Evolutionary conservation across 2,113 vertebrate genomes (phyloP), one percentile per base, ranked within the genome.

Genomic region (Crypturellus undulatus): DNA sequence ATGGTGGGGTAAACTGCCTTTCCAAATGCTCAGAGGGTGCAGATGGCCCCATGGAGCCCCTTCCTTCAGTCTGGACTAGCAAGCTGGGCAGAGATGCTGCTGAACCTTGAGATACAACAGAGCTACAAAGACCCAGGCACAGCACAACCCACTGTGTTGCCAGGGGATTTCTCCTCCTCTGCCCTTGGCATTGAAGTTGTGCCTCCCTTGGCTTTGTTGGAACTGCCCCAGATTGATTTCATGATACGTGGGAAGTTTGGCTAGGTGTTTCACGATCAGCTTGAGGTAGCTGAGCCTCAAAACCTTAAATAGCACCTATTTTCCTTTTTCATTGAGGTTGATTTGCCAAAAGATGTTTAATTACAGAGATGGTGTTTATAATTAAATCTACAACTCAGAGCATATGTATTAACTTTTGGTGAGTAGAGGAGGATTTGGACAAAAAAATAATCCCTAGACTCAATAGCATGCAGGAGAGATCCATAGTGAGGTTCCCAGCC

Each of bases 101-200:
- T 0, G 2, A 9, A 40, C 2, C 13, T 24, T 38, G 47, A 64
- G n/a, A n/a, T n/a, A n/a, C 0, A 4, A n/a, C 71, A 58, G 51
- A 65, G 54, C 18, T 3, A 0, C 20, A 6, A 7, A n/a, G 11
- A 20, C 52, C 30, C 0, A 0, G 59, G 62, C 26, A 17, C 40
- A 40, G 49, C 19, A 15, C 1, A 1, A 67, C 1, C 2, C 0
- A 24, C 0, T 2, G 56, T 28, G 20, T 36, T 88, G 51, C 1
- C 1, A 60, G 17, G 0, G 2, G 7, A 34, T 19, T 65, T 30
- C 32, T 28, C 34, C n/a, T 70, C 24, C 1, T 26, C 42, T 84
- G 30, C 15, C 51, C 38, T 86, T 62, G 65, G 65, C 26, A 56
- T 20, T 25, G 10, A 58, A 83, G 77, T 49, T 1, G 2, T 60